A percentile compares a stretch with the other conserved stretches of the same genome.
Conservation (phyloP, 2,113 vertebrate species). For the Cariama cristata region DNA sequence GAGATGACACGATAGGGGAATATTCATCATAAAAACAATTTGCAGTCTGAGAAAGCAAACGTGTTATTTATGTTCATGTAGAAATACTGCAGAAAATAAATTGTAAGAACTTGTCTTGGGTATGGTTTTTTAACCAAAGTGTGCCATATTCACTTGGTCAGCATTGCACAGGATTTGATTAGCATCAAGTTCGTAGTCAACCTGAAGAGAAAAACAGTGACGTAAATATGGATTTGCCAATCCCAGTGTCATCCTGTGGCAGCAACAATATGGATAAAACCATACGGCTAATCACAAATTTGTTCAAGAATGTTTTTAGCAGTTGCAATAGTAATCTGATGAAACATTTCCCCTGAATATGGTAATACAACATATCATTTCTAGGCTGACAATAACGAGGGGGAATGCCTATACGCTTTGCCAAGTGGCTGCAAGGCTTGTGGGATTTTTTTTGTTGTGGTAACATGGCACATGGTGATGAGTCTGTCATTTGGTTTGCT, state of each 20-base stretch:
- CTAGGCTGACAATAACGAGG: not conserved
- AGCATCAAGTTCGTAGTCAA: not conserved
- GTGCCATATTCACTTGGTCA: not conserved
- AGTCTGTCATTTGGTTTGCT: not conserved
- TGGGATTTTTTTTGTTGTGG: not conserved
- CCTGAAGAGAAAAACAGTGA: not conserved
- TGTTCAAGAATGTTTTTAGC: not conserved
- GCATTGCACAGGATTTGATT: not conserved
- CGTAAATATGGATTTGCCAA: not conserved
- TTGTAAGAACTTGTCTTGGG: not conserved
- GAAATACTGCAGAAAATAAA: not conserved
- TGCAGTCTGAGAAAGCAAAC: not conserved
- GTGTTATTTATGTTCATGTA: not conserved
- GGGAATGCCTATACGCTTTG: not conserved
- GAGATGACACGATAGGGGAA: not conserved
- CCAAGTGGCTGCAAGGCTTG: not conserved
- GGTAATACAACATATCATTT: not conserved
- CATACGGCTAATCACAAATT: not conserved
- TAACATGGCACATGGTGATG: not conserved
- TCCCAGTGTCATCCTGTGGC: not conserved
- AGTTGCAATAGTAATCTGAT: slow-evolving; percentile 7
- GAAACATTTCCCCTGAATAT: not conserved
- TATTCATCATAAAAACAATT: not conserved
- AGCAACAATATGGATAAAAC: not conserved
- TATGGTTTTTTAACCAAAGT: not conserved